Evolutionary conservation across 92 coral and sea anemone genomes (phyloP).

Genomic region (Diadumene lineata): DNA sequence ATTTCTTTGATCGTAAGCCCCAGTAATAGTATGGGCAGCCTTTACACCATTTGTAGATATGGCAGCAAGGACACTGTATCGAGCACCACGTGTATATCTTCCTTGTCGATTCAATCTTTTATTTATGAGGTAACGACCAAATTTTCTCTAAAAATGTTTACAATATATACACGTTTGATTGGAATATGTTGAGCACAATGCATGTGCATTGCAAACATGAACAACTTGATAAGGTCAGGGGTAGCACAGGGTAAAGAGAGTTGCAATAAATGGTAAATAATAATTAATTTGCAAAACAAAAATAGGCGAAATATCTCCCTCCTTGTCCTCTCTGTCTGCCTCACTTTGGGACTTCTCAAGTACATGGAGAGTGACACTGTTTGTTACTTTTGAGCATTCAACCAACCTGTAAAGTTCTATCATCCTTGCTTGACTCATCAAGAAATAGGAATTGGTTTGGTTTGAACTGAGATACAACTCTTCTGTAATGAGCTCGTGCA

Average conservation of each 20-base stretch:
- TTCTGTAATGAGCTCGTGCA: conserved; percentile 18
- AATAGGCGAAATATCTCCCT: too few relatives aligned
- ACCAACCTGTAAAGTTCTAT: conserved; percentile 22
- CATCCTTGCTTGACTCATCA: conserved; percentile 25
- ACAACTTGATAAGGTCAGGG: too few relatives aligned
- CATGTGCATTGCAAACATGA: too few relatives aligned
- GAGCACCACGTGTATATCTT: conserved; percentile 43
- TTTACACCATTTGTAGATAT: conserved; percentile 37
- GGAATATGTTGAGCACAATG: too few relatives aligned
- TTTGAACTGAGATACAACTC: conserved; percentile 20
- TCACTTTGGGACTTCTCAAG: too few relatives aligned
- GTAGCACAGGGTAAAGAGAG: neutral
- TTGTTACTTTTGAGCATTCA: too few relatives aligned
- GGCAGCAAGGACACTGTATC: conserved; percentile 57
- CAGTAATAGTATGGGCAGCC: conserved; percentile 46
- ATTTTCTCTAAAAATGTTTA: conserved; percentile 40
- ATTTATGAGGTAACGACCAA: conserved; percentile 35
- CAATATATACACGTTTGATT: neutral
- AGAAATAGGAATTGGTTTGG: conserved; percentile 16
- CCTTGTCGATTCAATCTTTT: conserved; percentile 24
- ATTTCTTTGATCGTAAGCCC: conserved; percentile 33
- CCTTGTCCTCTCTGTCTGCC: too few relatives aligned
- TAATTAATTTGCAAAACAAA: neutral
- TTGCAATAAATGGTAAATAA: neutral
- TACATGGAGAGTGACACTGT: too few relatives aligned